Base-by-base conservation (phyloP, 2,888 invertebrate genomes). In the Merodon equestris region DNA sequence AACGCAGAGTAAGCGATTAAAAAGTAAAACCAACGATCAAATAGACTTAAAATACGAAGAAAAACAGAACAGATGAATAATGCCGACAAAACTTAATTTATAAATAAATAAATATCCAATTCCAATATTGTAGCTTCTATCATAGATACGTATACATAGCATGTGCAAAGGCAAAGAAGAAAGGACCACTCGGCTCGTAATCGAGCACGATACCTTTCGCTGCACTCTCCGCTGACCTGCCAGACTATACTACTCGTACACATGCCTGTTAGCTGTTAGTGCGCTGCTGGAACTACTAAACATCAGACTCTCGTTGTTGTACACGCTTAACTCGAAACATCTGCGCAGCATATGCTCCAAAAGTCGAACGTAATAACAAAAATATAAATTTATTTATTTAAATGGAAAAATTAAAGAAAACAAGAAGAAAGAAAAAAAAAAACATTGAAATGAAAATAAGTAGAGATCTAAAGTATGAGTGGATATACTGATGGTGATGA, bases 321-420 rank as follows among this genome's bases (percentile, higher is more conserved):
- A 54, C 15, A 50, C 50, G 42, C 57, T 27, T 42, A 61, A 57
- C 51, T 68, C 48, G 45, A 63, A 77, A 73, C 77, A 79, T 79
- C 77, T 79, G 77, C 73, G 63, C 73, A 73, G 68, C 77, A 79
- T 47, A 79, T 79, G 77, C 68, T 58, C 63, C 66, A 45, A 66
- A 76, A 66, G 67, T 57, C 73, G 68, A 68, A 64, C 63, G 73
- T 68, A 79, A 79, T 73, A 79, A 73, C 73, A 68, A 54, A 79
- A 79, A 79, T 79, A 79, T 73, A 79, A 73, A 68, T 79, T 73
- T 73, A 79, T 68, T 79, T 79, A 79, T 79, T 79, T 79, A 68
- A 79, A 79, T 79, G 68, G 73, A 68, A 73, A 79, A 79, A 73
- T 63, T 68, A 66, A 60, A 71, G 40, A 54, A 64, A 76, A 53